Base-by-base conservation (phyloP, 2,113 vertebrate species). In the Pterophyllum scalare region DNA sequence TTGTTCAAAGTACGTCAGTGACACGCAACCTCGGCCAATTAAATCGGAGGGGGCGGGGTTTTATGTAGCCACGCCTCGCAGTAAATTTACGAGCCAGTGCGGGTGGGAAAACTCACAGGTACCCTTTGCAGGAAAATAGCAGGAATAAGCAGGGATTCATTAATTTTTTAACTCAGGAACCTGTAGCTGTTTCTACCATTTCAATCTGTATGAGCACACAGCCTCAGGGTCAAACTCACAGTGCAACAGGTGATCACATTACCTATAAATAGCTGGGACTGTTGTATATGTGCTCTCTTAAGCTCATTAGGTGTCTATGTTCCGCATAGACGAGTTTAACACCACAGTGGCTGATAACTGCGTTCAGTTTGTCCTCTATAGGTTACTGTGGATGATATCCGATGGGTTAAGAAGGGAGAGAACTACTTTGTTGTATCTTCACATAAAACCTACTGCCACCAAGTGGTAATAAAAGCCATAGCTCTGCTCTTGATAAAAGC, bases 241-340 rank as follows among this genome's bases (percentile, higher is more conserved):
- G 75, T 28, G 7, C 57, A 65, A 72, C 40, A 67, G 64, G 59
- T 94, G 93, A 94, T 94, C 85, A 90, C 92, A 91, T 94, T 93
- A 93, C 85, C 91, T 92, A 91, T 90, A 93, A 93, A 95, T 94
- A 95, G 90, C 85, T n/a, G 82, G 80, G 76, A 80, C 82, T 85
- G 82, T 90, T 89, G 77, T 77, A 82, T 84, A 75, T 77, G 85
- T 79, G 86, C 72, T 81, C 20, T 56, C 46, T 20, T 92, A 94
- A 96, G 94, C 94, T 93, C 87, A 89, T 92, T 94, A 92, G 4
- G 22, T 75, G 79, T 91, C 84, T 81, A 65, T 76, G 80, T 59
- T 83, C 75, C 46, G 31, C 58, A 83, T 3, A 13, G 59, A 62
- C 57, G 52, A 75, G 56, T 84, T 70, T n/a, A 31, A 64, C 64